These are phyloP conservation scores for Mesocentrotus franciscanus DNA, from an alignment of 53 echinoderm and acorn worm genomes.

Conservation along the genomic window DNA sequence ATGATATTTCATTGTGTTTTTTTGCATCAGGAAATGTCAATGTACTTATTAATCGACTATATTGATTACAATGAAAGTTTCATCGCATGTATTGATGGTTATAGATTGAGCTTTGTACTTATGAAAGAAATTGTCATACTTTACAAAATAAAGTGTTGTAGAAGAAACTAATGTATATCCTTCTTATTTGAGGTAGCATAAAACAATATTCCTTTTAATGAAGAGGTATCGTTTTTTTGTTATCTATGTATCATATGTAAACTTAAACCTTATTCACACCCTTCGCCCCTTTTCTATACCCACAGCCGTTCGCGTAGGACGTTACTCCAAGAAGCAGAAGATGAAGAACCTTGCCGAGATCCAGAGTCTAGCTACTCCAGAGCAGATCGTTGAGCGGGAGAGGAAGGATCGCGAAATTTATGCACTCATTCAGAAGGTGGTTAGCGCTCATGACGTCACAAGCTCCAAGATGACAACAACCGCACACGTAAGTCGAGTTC, in stretches of 20 bases:
- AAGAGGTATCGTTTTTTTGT: too few species aligned
- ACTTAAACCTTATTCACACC: not conserved
- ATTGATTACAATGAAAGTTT: too few species aligned
- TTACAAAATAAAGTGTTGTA: too few species aligned
- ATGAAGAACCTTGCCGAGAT: slow-evolving; percentile 93
- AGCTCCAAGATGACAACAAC: slow-evolving; percentile 84
- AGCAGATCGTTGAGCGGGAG: slow-evolving; percentile 83
- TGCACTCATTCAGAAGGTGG: slow-evolving; percentile 92
- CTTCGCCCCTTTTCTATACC: not conserved
- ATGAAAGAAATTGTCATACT: too few species aligned
- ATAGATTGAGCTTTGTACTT: too few species aligned
- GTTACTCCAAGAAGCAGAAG: slow-evolving; percentile 97
- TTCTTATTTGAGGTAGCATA: not conserved
- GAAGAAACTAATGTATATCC: too few species aligned
- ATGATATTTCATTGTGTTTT: too few species aligned
- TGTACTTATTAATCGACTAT: too few species aligned
- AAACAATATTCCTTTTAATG: too few species aligned
- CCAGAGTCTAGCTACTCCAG: slow-evolving; percentile 85
- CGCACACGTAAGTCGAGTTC: slow-evolving; percentile 81
- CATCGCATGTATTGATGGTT: too few species aligned
- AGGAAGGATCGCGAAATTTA: slow-evolving; percentile 89
- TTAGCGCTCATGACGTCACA: slow-evolving; percentile 87
- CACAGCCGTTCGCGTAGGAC: slow-evolving; percentile 93
- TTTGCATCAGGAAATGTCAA: too few species aligned
- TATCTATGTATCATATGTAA: too few species aligned